Base-by-base conservation (phyloP, 1,140 invertebrate species). In the Zaprionus camerounensis region DNA sequence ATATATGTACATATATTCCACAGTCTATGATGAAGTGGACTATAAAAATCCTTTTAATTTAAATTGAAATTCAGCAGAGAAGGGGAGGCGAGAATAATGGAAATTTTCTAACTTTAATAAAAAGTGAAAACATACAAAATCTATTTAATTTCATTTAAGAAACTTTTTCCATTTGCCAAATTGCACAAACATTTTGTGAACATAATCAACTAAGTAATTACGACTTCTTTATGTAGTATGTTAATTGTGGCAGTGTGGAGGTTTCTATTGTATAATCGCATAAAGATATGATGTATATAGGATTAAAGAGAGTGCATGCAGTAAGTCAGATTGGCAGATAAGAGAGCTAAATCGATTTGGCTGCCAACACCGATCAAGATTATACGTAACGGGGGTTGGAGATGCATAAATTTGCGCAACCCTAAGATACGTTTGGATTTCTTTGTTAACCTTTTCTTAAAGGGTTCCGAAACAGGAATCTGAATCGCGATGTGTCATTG, bases 401-500 rank as follows among this genome's bases (percentile, higher is more conserved):
- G 20, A 51, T 51, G 46, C 11, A 51, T 51, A 66, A 66, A 66
- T 66, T 66, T 56, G 36, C 55, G 51, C 64, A 66, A 66, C 64
- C 64, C 64, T 20, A 51, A 24, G 20, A 24, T 51, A 13, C 17
- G 3, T 20, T 49, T n/a, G 41, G n/a, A 46, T 17, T 46, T 46
- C 41, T 7, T 46, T 46, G 6, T 46, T 51, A 36, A 56, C 26
- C 53, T 61, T 59, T 61, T 61, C 31, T 61, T 41, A 36, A 24
- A 24, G 58, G 22, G 34, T 59, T 20, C 26, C 22, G 56, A 78
- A 81, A 85, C 63, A 22, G 44, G 73, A 84, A 74, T 88, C 78
- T 84, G 85, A 88, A 88, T 72, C 81, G 81, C 67, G 85, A 88
- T 88, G 84, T 81, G 84, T 88, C 84, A 88, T 88, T 81, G 64